Percentiles rank a stretch among this genome's conserved stretches.
Conservation (phyloP, 2,888 invertebrate genomes). For the Lamproptera curius region DNA sequence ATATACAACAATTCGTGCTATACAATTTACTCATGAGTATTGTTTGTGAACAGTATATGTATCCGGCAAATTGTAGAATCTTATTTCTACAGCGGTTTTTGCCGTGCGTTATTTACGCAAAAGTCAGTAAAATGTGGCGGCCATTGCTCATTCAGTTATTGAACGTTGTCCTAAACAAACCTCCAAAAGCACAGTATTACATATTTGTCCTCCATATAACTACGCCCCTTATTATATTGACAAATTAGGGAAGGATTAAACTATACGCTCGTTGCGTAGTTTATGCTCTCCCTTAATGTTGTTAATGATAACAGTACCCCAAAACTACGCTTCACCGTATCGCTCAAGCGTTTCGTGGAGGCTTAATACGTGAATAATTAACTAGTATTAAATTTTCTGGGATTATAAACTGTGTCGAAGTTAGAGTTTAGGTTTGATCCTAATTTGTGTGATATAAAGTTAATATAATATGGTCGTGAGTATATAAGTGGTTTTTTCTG, state of each 20-base stretch:
- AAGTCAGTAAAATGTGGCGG: not conserved
- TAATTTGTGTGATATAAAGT: too few species aligned
- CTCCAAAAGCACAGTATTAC: not conserved
- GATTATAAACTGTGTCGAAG: too few species aligned
- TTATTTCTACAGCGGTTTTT: too few species aligned
- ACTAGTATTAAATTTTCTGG: too few species aligned
- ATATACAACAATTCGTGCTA: not conserved
- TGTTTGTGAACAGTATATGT: too few species aligned
- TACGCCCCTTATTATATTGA: not conserved
- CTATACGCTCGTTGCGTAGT: not conserved
- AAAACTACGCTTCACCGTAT: not conserved
- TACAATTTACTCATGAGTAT: not conserved
- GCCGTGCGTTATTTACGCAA: too few species aligned
- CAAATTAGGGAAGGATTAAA: constrained; percentile 7
- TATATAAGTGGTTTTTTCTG: too few species aligned
- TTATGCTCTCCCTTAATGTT: not conserved
- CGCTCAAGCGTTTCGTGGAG: not conserved
- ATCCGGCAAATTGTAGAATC: too few species aligned
- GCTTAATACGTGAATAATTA: too few species aligned
- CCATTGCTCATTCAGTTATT: too few species aligned
- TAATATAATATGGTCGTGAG: too few species aligned
- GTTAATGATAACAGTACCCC: not conserved
- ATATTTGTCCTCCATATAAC: not conserved
- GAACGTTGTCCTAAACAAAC: constrained; percentile 11
- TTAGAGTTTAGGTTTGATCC: too few species aligned